Evolutionary conservation across 2,797 vertebrate genomes (phyloP), one percentile per base, ranked within the genome.

Genomic region (Scleropages formosus): DNA sequence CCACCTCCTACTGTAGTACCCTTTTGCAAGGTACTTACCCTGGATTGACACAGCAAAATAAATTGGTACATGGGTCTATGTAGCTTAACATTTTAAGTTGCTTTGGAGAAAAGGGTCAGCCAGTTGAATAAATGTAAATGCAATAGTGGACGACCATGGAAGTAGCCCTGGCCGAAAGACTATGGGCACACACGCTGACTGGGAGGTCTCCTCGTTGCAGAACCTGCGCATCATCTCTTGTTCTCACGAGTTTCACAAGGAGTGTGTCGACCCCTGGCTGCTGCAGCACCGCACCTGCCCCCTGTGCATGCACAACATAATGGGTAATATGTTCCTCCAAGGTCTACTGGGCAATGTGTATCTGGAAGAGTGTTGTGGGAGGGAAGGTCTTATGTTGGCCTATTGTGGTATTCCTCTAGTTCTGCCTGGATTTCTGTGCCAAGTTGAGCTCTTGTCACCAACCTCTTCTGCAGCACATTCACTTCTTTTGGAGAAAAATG

Each of bases 251-350:
- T 99, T 99, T 87, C 98, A 99, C 77, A 94, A 93, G 79, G 91
- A 93, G 68, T 99, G 98, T 20, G 96, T 99, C 47, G 98, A 99
- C 85, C 96, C 96, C 51, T 99, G 98, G 98, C 91, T 99, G 39
- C 90, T 95, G 75, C 95, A 98, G 73, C 94, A 97, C 78, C 96
- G 93, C 82, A 99, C 96, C 0, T 99, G 98, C 68, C 98, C 98
- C 0, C 94, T 99, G 79, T 99, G 98, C 93, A 98, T 99, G 97
- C 96, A 96, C 93, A 98, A 99, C 90, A 99, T 99, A 87, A 90
- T 98, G 87, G 96, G 98, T 96, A 93, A 91, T 39, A 69, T 81
- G 59, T n/a, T 22, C 63, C 20, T 39, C 46, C 16, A 4, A 47
- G 22, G 67, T 51, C 59, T 44, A 16, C 58, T 61, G 75, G 56